Percentiles rank a stretch among this genome's conserved stretches.
These are phyloP conservation scores for Trichomycterus rosablanca DNA, from an alignment of 2,113 vertebrate genomes.

Conservation along the genomic window DNA sequence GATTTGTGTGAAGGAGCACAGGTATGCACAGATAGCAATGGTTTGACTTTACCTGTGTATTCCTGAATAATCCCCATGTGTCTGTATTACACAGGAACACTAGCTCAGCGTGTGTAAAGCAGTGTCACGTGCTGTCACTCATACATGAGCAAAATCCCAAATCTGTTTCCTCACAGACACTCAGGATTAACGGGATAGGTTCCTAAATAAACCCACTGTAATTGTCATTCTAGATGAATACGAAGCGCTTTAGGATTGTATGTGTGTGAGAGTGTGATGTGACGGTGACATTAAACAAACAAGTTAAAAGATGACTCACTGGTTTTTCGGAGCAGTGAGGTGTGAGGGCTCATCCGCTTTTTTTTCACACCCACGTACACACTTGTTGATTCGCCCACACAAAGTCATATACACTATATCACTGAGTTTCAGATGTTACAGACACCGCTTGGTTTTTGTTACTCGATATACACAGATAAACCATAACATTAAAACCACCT, in stretches of 20 bases:
- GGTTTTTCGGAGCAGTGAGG: constrained; percentile 39
- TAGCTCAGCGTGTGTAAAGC: not conserved
- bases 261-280: not conserved
- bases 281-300: constrained; percentile 34
- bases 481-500: too few species aligned
- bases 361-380: constrained; percentile 51
- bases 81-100: too few species aligned
- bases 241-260: not conserved
- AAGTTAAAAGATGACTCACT: constrained; percentile 63
- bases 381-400: not conserved
- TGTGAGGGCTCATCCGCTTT: constrained; percentile 60
- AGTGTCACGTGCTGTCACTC: not conserved
- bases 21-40: too few species aligned
- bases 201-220: constrained; percentile 28
- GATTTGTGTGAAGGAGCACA: too few species aligned
- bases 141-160: not conserved
- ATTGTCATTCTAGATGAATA: constrained; percentile 25
- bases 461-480: too few species aligned
- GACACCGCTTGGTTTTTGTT: constrained; percentile 1
- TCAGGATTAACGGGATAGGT: constrained; percentile 28
- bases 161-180: constrained; percentile 6
- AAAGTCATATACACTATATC: not conserved
- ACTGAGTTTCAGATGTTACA: not conserved
- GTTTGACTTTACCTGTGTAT: too few species aligned
- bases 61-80: too few species aligned